A percentile compares a stretch with the other conserved stretches of the same genome.
Evolutionary conservation across 2,888 invertebrate species (phyloP).

Genomic region (Thyatira batis): DNA sequence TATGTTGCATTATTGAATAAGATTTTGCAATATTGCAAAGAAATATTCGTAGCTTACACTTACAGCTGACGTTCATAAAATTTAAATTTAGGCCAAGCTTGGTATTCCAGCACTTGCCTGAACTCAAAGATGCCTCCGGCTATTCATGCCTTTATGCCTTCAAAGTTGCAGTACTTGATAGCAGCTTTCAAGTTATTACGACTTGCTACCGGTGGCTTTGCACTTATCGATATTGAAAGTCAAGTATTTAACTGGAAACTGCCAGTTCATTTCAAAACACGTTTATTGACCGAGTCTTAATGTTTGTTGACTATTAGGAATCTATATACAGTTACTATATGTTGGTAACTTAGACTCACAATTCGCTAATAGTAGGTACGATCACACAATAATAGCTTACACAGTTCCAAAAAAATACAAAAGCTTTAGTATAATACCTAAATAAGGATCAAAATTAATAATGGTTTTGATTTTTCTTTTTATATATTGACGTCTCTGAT

Average conservation of each 20-base stretch:
- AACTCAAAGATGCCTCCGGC: conserved; percentile 15
- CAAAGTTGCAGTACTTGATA: not conserved
- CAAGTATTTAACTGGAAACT: not conserved
- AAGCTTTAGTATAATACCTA: too few relatives aligned
- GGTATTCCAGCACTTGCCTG: conserved; percentile 9
- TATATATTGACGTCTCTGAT: too few relatives aligned
- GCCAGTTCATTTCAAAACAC: not conserved
- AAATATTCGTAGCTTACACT: not conserved
- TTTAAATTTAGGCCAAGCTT: conserved; percentile 30
- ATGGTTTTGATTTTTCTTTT: too few relatives aligned
- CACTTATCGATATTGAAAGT: not conserved
- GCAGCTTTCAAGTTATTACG: not conserved
- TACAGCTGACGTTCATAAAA: conserved; percentile 20
- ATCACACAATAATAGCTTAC: too few relatives aligned
- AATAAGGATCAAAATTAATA: too few relatives aligned
- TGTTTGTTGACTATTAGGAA: not conserved
- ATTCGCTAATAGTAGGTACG: too few relatives aligned
- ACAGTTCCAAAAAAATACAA: too few relatives aligned
- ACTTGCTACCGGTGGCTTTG: not conserved
- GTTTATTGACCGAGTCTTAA: not conserved
- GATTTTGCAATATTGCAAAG: not conserved
- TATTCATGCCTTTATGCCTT: not conserved
- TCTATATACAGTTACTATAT: too few relatives aligned
- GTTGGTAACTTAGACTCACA: too few relatives aligned
- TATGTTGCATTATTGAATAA: not conserved